Conservation (phyloP, 35 echinoderm and acorn worm genomes). For the Acanthaster planci region DNA sequence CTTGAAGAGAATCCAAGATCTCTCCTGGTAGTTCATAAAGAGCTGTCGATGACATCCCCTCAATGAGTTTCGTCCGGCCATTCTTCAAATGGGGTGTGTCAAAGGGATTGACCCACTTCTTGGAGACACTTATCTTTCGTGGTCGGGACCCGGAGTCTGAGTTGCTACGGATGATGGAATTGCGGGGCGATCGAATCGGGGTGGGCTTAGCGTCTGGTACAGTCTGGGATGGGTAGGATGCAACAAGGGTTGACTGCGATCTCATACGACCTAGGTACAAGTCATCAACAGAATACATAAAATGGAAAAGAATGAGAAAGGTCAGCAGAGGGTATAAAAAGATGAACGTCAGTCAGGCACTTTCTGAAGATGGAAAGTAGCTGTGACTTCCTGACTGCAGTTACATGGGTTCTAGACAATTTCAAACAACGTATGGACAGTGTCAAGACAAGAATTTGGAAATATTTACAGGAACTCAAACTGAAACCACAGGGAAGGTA, state of each 20-base stretch:
- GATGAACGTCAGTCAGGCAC: too few relatives aligned
- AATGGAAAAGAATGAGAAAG: too few relatives aligned
- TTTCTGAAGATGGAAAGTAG: too few relatives aligned
- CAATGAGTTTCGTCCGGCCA: neutral
- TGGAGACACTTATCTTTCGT: neutral
- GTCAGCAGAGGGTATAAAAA: too few relatives aligned
- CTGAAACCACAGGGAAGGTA: too few relatives aligned
- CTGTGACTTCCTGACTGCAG: too few relatives aligned
- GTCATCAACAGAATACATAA: neutral
- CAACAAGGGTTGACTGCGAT: neutral
- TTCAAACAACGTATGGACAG: too few relatives aligned
- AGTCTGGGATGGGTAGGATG: neutral
- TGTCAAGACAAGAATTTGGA: too few relatives aligned
- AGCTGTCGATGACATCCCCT: neutral
- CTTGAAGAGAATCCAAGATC: neutral
- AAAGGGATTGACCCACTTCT: constrained; percentile 20
- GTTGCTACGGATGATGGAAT: constrained; percentile 17
- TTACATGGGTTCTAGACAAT: too few relatives aligned
- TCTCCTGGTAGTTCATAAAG: neutral
- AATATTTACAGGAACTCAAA: too few relatives aligned
- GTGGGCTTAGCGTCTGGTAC: neutral
- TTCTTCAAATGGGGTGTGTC: constrained; percentile 18
- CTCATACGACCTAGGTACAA: neutral
- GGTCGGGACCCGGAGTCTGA: constrained; percentile 6
- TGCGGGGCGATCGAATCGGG: neutral